phyloP scores from a whole-genome alignment of 2,113 vertebrate species.

The Turdus rufiventris region DNA sequence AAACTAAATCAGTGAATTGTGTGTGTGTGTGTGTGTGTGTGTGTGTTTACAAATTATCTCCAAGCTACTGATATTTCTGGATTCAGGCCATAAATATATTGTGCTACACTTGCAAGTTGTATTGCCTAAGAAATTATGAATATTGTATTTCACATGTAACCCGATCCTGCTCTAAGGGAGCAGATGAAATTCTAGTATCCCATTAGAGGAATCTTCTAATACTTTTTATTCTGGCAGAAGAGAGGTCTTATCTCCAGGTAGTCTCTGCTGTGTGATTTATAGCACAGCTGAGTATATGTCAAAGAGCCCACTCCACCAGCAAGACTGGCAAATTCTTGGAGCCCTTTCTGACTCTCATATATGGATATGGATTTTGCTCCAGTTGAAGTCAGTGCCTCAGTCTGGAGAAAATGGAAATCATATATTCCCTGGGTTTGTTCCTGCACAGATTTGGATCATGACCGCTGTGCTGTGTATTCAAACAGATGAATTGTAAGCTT shows the following conservation, averaged over 20 bases:
- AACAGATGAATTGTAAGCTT: not conserved
- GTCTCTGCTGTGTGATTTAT: not conserved
- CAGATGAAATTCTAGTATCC: not conserved
- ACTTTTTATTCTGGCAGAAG: not conserved
- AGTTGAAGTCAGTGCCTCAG: not conserved
- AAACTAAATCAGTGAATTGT: not conserved
- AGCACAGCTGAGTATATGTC: not conserved
- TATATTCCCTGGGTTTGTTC: not conserved
- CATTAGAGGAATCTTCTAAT: not conserved
- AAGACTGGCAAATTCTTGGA: not conserved
- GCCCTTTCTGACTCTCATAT: not conserved
- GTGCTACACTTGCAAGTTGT: not conserved
- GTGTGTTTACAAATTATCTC: not conserved
- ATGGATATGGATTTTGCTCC: not conserved
- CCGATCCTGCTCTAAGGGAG: not conserved
- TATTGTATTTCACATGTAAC: not conserved
- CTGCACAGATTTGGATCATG: not conserved
- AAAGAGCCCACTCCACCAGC: not conserved
- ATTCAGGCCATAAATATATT: not conserved
- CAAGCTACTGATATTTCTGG: not conserved
- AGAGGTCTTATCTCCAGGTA: not conserved
- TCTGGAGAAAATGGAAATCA: not conserved
- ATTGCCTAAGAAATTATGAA: not conserved
- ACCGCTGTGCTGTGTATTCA: rapidly evolving
- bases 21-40: not conserved